These are phyloP conservation scores for Enchytraeus crypticus DNA, from an alignment of 2,888 invertebrate genomes.

Conservation along the genomic window DNA sequence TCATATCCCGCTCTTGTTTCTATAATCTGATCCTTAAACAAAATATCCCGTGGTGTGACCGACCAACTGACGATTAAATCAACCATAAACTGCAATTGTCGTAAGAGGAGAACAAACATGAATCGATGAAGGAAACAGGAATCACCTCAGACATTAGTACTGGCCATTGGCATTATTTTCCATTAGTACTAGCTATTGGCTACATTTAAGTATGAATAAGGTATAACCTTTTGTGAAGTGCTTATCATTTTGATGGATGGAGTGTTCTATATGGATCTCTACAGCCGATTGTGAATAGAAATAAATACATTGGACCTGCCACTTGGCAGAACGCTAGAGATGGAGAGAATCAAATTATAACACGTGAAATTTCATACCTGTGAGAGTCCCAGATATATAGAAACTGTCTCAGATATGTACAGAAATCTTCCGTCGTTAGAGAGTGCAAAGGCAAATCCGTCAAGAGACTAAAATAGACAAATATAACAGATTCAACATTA, in stretches of 20 bases:
- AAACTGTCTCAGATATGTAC: constrained; percentile 99
- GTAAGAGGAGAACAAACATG: not conserved
- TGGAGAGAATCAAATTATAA: too few species aligned
- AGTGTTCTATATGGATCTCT: not conserved
- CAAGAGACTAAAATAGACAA: constrained; percentile 62
- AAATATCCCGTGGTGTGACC: too few species aligned
- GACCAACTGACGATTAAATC: too few species aligned
- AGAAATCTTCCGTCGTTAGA: constrained; percentile 93
- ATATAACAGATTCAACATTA: too few species aligned
- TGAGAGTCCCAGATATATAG: constrained; percentile 97
- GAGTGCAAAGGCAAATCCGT: constrained; percentile 92
- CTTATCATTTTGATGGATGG: not conserved
- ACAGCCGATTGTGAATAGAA: not conserved
- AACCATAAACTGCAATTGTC: not conserved
- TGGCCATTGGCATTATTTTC: too few species aligned
- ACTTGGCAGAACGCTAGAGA: too few species aligned
- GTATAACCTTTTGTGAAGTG: not conserved
- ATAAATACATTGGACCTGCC: too few species aligned
- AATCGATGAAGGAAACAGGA: too few species aligned
- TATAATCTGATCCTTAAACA: not conserved
- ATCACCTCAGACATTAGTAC: too few species aligned
- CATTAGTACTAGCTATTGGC: too few species aligned
- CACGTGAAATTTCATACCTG: constrained; percentile 60
- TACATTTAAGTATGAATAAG: not conserved
- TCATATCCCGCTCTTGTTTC: not conserved